Evolutionary conservation across 2,797 vertebrate genomes (phyloP), one percentile per base, ranked within the genome.

Genomic region (Simalia tracyae): DNA sequence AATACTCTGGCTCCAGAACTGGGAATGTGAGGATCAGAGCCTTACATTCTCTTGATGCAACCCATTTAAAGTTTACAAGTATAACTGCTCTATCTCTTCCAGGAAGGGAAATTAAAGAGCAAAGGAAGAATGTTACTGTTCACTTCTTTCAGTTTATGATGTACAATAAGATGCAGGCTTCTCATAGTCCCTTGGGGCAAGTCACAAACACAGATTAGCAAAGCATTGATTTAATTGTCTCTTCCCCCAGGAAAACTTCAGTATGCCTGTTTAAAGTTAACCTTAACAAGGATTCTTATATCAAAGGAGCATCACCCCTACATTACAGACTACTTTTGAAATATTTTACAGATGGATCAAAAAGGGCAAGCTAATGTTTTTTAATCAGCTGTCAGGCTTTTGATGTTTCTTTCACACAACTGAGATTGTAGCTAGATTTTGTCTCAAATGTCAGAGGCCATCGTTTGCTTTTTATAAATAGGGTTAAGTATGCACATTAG

Each of bases 241-340:
- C 94, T 96, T 96, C 94, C 94, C 94, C 12, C 86, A 54, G 64
- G 93, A 93, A 94, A 95, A 93, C 90, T 63, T 36, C 86, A 24
- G 22, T 59, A 8, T 1, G 72, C 94, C 96, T 97, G 95, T 96
- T 97, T 97, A 97, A 97, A 96, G 96, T 97, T 97, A 97, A 93
- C 93, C 91, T 95, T 96, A 96, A 95, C 0, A 93, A 95, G 85
- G 89, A 90, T 92, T 97, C 96, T 90, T 97, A 97, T 97, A 97
- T 97, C 94, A 96, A 97, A 97, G 95, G 89, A 94, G 31, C 92
- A 95, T 93, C 95, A 93, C 92, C 87, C 93, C 91, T 95, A 94
- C 95, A 95, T 95, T 96, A 96, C 96, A 94, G 96, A 97, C 97
- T 97, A 95, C 92, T 94, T 95, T 97, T 94, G 94, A 96, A 97